These are phyloP conservation scores for Nannoperca australis DNA, from an alignment of 2,797 vertebrate genomes.

Conservation along the genomic window DNA sequence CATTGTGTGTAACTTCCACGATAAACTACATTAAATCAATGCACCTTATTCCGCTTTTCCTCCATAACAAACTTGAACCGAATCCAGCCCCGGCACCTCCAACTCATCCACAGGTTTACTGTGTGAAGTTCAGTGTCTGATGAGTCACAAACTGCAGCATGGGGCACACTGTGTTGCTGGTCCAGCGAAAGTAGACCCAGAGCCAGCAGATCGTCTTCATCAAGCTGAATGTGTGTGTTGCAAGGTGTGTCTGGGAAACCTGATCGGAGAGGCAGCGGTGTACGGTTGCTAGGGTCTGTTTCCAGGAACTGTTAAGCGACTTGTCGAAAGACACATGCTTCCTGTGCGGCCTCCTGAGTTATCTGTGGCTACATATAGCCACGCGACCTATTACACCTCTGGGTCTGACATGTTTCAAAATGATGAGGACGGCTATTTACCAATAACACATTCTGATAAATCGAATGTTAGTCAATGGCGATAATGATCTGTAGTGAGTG, in stretches of 20 bases:
- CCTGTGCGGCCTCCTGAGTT: not conserved
- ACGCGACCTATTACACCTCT: not conserved
- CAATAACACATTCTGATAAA: not conserved
- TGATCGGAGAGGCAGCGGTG: conserved; percentile 20
- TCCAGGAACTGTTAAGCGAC: conserved; percentile 35
- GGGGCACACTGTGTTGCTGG: conserved; percentile 4
- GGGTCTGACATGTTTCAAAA: not conserved
- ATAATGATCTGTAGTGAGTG: not conserved
- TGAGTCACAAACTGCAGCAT: conserved; percentile 6
- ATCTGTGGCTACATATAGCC: conserved; percentile 2
- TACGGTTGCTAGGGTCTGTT: conserved; percentile 40
- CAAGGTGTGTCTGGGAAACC: conserved; percentile 52
- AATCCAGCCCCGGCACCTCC: not conserved
- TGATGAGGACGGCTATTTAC: not conserved
- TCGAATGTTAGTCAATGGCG: not conserved
- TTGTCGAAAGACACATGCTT: not conserved
- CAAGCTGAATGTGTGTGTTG: conserved; percentile 28
- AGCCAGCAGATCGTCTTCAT: conserved; percentile 54
- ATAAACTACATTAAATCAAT: not conserved
- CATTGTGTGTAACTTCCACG: not conserved
- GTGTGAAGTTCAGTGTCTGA: conserved; percentile 14
- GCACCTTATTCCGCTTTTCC: not conserved
- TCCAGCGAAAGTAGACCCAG: conserved; percentile 16
- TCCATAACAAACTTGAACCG: not conserved
- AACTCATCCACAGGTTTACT: conserved; percentile 2